These are phyloP conservation scores for Chydorus sphaericus DNA, from an alignment of 2,888 invertebrate genomes.

Conservation along the genomic window DNA sequence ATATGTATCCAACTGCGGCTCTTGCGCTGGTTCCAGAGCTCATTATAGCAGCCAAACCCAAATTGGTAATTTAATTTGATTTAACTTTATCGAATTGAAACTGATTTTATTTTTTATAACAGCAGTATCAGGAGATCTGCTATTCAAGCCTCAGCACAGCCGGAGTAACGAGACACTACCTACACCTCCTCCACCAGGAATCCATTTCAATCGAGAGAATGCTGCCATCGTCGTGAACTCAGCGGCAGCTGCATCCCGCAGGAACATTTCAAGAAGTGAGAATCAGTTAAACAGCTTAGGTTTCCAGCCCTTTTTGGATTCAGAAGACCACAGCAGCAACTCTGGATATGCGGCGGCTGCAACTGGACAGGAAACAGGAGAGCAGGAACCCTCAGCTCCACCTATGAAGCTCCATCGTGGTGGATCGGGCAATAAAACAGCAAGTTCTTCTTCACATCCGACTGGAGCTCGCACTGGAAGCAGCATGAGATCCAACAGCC, in stretches of 20 bases:
- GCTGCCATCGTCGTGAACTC: too few relatives aligned
- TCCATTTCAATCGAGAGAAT: too few relatives aligned
- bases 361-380: neutral
- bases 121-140: neutral
- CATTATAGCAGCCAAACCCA: constrained; percentile 3
- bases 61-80: neutral
- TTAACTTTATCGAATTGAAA: neutral
- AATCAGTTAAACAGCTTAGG: constrained; percentile 42
- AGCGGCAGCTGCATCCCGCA: constrained; percentile 33
- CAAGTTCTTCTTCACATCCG: neutral
- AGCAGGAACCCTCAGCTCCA: neutral
- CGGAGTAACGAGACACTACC: constrained; percentile 22
- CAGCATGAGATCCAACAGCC: constrained; percentile 14
- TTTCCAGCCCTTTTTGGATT: constrained; percentile 4
- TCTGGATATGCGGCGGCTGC: neutral
- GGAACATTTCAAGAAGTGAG: constrained; percentile 65
- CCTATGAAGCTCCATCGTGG: constrained; percentile 2
- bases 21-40: constrained; percentile 9
- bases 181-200: constrained; percentile 3
- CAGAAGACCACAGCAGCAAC: neutral
- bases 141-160: constrained; percentile 33
- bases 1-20: constrained; percentile 13
- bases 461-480: neutral
- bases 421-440: neutral
- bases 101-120: too few relatives aligned